Percentiles rank a stretch among this genome's conserved stretches.
These are phyloP conservation scores for Blastomussa wellsi DNA, from an alignment of 92 coral and sea anemone species.

Conservation along the genomic window DNA sequence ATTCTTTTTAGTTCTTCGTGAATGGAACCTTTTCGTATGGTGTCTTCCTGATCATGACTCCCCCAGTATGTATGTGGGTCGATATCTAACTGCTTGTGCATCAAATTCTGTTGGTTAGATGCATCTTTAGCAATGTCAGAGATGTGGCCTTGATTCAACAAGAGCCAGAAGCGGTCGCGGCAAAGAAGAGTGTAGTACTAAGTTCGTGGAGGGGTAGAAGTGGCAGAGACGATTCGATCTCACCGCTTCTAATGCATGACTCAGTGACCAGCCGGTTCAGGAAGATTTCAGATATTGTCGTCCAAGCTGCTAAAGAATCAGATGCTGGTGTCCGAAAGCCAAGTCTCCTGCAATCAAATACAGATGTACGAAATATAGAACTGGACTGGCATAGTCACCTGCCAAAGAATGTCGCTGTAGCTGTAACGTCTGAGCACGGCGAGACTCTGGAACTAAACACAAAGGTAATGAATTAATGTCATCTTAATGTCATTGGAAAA, in stretches of 20 bases:
- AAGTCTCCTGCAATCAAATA: constrained; percentile 38
- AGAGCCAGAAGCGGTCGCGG: constrained; percentile 47
- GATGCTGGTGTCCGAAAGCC: constrained; percentile 34
- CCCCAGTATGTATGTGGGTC: too few species aligned
- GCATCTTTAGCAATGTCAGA: constrained; percentile 68
- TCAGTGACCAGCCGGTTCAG: constrained; percentile 26
- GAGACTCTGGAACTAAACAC: constrained; percentile 75
- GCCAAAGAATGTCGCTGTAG: constrained; percentile 76
- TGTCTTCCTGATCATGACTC: too few species aligned
- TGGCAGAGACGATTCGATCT: constrained; percentile 27
- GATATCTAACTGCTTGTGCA: neutral
- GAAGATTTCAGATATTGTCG: constrained; percentile 61
- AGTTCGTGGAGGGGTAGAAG: constrained; percentile 29
- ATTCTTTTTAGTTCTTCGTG: too few species aligned
- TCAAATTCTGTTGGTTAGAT: constrained; percentile 35
- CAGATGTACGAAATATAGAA: constrained; percentile 56
- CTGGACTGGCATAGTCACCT: constrained; percentile 80
- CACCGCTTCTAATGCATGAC: constrained; percentile 15
- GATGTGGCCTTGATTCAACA: constrained; percentile 71
- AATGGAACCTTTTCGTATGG: too few species aligned
- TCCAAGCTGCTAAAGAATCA: constrained; percentile 38
- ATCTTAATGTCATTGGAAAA: too few species aligned
- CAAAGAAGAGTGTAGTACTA: constrained; percentile 41
- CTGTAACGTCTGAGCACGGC: constrained; percentile 82
- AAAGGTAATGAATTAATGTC: constrained; percentile 64